Base-by-base conservation (phyloP, 2,797 vertebrate genomes). In the Margarornis squamiger region DNA sequence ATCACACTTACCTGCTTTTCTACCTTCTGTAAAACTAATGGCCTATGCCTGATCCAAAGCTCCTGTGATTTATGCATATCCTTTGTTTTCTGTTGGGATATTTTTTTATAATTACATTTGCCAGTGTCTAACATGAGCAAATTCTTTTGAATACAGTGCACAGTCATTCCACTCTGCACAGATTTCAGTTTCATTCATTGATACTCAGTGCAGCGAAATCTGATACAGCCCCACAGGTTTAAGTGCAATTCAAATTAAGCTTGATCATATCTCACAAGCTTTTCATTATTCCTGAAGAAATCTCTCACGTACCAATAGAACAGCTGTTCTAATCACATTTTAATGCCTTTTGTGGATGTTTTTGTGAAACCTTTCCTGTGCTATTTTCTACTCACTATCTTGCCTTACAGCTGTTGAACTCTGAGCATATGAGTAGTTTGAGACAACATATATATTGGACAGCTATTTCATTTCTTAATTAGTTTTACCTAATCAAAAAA, bases 251-350 rank as follows among this genome's bases (percentile, higher is more conserved):
- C 34, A 77, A 83, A 92, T 77, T 95, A 92, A 93, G 66, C 54
- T 86, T 70, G 90, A 91, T 95, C 58, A 58, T 86, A 95, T 86
- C 88, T 90, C 86, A 84, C 76, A 95, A 88, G 39, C 43, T 90
- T 58, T 90, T 95, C 51, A 81, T 86, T 93, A 90, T 68, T 91
- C 46, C 58, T 66, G 46, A 88, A 81, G 58, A 93, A 91, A 90
- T 84, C 74, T 93, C 66, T 86, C 51, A 27, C 0, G 1, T 90
- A 63, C 58, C 46, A 84, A 51, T 66, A 84, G 2, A 81, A 23
- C 55, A 84, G 51, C 63, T 86, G 43, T 67, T 90, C 52, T 70
- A 86, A 93, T 70, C 43, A 73, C 4, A 6, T 78, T 90, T 81
- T 75, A 94, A 78, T 73, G 66, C 9, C 51, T 93, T 91, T 85